Conservation (phyloP, 2,113 vertebrate genomes). For the Camarhynchus parvulus region DNA sequence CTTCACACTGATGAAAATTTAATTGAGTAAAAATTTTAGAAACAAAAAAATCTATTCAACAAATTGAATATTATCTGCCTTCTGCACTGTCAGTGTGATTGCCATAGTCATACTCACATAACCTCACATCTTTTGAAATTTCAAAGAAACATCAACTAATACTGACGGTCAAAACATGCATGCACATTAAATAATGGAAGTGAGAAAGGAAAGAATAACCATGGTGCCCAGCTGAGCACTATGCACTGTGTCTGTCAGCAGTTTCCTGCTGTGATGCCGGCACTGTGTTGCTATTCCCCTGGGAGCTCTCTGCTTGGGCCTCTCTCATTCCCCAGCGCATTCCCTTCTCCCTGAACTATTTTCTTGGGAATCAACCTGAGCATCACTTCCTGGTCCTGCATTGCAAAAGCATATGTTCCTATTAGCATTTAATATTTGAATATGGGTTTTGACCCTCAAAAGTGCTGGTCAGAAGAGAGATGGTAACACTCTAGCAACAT, state of each 20-base stretch:
- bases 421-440: neutral
- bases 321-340: neutral
- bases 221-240: neutral
- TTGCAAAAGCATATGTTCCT: neutral
- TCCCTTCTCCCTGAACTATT: neutral
- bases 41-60: neutral
- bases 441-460: neutral
- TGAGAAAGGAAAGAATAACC: neutral
- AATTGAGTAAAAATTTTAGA: neutral
- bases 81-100: neutral
- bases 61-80: neutral
- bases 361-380: neutral
- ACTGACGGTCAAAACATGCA: neutral
- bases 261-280: neutral
- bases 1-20: neutral
- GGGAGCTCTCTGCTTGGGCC: neutral
- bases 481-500: neutral
- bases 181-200: neutral
- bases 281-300: rapidly evolving
- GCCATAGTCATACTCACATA: neutral
- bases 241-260: neutral
- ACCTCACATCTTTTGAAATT: neutral
- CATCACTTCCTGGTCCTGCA: neutral
- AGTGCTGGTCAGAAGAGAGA: neutral
- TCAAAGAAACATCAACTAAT: neutral